Base-by-base conservation (phyloP, 2,888 invertebrate genomes). In the Polietes domitor region DNA sequence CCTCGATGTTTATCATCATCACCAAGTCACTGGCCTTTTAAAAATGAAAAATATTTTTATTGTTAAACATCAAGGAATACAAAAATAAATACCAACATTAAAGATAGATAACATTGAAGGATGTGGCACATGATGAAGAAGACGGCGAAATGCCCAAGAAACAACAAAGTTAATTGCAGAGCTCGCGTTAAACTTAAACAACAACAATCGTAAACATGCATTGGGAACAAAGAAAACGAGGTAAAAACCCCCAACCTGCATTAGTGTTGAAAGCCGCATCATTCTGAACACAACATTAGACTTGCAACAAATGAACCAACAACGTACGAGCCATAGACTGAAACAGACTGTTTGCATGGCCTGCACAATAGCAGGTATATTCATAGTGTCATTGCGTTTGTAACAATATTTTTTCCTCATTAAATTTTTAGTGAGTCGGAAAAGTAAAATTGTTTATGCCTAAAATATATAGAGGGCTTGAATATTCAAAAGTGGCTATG, bases 221-320 rank as follows among this genome's bases (percentile, higher is more conserved):
- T 21, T 53, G 19, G 53, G 21, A 53, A 21, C 21, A 53, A 53
- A 53, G 21, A 53, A 53, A 53, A 17, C 4, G 17, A n/a, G n/a
- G n/a, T n/a, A 43, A 43, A 19, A 68, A 74, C n/a, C n/a, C n/a
- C n/a, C 76, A 83, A 83, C 79, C 83, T 77, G 79, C 41, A 76
- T 80, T 77, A 21, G 10, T 10, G 2, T 21, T 19, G 32, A 61
- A 73, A 77, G 76, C 76, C 43, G 68, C 76, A 73, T 80, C 73
- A 68, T 21, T 10, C 53, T 5, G 5, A 73, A 65, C 15, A 72
- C 77, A 77, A 41, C 80, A 83, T 80, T 77, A 80, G 61, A 61
- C 76, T 73, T 80, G 21, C 50, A 68, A 68, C 61, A 53, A 74
- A 83, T 26, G 26, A 58, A 58, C 58, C 58, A 15, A 6, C 58